Evolutionary conservation across 1,140 invertebrate species (phyloP).

Genomic region (Octopus bimaculoides): DNA sequence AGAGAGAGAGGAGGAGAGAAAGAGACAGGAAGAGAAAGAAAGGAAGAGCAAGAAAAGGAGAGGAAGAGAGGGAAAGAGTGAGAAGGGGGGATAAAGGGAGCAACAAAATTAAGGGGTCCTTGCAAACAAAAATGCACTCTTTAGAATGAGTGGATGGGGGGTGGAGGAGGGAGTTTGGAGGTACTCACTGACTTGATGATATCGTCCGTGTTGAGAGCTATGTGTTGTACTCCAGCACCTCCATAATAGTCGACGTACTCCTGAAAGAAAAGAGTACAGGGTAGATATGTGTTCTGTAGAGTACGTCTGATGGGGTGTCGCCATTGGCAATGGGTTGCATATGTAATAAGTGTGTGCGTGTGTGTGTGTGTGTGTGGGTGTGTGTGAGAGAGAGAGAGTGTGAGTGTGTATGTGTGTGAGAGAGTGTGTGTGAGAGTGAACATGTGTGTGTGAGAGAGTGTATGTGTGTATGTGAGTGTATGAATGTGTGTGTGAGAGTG

Average conservation of each 20-base stretch:
- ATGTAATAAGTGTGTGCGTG: too few species aligned
- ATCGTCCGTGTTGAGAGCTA: slow-evolving; percentile 90
- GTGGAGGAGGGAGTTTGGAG: neutral
- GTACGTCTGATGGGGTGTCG: neutral
- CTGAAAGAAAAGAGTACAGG: slow-evolving; percentile 58
- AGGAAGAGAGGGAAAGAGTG: neutral
- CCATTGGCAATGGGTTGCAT: too few species aligned
- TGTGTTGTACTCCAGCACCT: slow-evolving; percentile 95
- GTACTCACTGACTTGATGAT: slow-evolving; percentile 81
- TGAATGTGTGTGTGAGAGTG: too few species aligned
- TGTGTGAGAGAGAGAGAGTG: too few species aligned
- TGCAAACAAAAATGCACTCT: neutral
- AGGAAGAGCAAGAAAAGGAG: neutral
- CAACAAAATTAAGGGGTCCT: neutral
- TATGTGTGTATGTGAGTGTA: too few species aligned
- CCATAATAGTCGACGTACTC: slow-evolving; percentile 99
- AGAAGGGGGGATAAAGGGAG: neutral
- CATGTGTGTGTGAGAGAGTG: too few species aligned
- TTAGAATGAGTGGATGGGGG: neutral
- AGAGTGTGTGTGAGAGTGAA: too few species aligned
- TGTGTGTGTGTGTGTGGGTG: too few species aligned
- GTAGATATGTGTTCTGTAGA: neutral
- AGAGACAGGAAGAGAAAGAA: neutral
- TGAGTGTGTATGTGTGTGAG: too few species aligned
- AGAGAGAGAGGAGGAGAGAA: neutral